Evolutionary conservation across 2,797 vertebrate species (phyloP), one percentile per base, ranked within the genome.

Genomic region (Craterocephalus amniculus): DNA sequence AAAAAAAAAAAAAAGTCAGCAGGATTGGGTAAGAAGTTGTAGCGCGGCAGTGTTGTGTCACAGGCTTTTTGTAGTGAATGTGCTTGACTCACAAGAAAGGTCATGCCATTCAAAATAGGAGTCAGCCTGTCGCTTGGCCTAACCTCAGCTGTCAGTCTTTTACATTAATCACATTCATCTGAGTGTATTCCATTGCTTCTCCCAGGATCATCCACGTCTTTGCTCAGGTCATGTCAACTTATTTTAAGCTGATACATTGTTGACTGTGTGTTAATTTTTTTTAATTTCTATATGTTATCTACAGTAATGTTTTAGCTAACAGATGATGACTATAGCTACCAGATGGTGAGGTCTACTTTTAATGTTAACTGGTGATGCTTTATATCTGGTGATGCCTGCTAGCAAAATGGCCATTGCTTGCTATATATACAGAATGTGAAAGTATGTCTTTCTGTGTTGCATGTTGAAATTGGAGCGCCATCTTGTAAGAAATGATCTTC

Each of bases 1-100:
- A 66, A 40, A 31, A 12, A 52, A 43, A 31, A 54, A 55, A 62
- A 31, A 82, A 76, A 76, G 73, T 67, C 69, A 70, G 76, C 61
- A 29, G 60, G 57, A 66, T 80, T 51, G 58, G 56, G 65, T 77
- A 81, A 85, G 74, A 43, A 83, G 81, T 85, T 79, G 74, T 75
- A 83, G 73, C 86, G 85, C 74, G 13, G 63, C 72, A 11, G 61
- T 86, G 91, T 91, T 70, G 13, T 81, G 73, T 77, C 79, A 48
- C n/a, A 79, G 87, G 86, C 89, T 92, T 90, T 90, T 88, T 84
- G 84, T 76, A 72, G 74, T 91, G 80, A 92, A 87, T 86, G 55
- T 93, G 92, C 93, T 93, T 93, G 92, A 93, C 93, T 92, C 81
- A 76, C 83, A 80, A 87, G 89, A 93, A 94, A 94, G 91, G 93